Evolutionary conservation across 64 coral and sea anemone genomes (phyloP), one percentile per base, ranked within the genome.

Genomic region (Acropora tenuis): DNA sequence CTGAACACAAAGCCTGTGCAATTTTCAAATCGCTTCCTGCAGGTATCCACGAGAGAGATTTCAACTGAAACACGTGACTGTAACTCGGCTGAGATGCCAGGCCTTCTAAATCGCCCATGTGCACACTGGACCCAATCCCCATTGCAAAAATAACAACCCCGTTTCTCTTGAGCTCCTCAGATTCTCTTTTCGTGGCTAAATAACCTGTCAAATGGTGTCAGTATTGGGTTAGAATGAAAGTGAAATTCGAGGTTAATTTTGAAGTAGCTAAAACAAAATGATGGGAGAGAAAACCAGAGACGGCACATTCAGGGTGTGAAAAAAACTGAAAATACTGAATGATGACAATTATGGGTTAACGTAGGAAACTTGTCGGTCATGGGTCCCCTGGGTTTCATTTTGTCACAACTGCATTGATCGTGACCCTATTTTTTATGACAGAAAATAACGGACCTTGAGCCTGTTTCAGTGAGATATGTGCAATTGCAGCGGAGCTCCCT

Each of bases 1-100:
- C 82, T 71, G 82, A 69, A 47, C 82, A 85, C 17, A 85, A 61
- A 85, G 82, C 65, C 18, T 71, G 46, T 12, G 63, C 43, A 49
- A 85, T 20, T 1, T 50, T 71, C 19, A 71, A 72, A 49, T 0
- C 30, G 30, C 30, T 30, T 30, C 30, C 30, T 30, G 30, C 61
- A 44, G 8, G 30, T 85, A 49, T 72, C 82, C 18, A 13, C 2
- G 9, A 65, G 82, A 8, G 30, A 19, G 63, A 85, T 71, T 69
- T 85, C 8, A 69, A 47, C 19, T n/a, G 82, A 85, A 85, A 85
- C 63, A 85, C 82, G 16, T 69, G 45, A 30, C n/a, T 47, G 16
- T 69, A n/a, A 30, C n/a, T 47, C 17, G 45, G 61, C 1, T 71
- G 18, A 71, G 82, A 85, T 13, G 65, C 82, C 45, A 85, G 8